These are phyloP conservation scores for Reticulitermes speratus DNA, from an alignment of 1,140 invertebrate genomes.

Conservation along the genomic window DNA sequence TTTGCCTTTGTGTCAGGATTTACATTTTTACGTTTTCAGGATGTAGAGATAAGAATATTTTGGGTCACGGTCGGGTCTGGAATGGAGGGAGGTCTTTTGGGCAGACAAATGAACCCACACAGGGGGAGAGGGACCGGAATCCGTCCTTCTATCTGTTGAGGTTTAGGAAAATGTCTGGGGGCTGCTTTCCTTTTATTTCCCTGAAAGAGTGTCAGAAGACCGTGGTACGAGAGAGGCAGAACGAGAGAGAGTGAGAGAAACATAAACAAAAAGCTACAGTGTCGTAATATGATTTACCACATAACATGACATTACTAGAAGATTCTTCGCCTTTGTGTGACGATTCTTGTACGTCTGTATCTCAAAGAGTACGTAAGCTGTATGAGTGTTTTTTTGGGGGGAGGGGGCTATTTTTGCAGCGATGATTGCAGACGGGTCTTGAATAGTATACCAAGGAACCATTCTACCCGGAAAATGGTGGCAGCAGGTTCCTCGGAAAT, in stretches of 20 bases:
- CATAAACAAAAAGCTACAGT: neutral
- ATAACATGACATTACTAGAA: neutral
- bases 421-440: too few relatives aligned
- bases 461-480: too few relatives aligned
- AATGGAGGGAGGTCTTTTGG: neutral
- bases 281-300: neutral
- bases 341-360: too few relatives aligned
- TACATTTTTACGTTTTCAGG: neutral
- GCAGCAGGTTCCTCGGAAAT: too few relatives aligned
- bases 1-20: constrained; percentile 5
- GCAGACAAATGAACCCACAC: neutral
- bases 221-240: too few relatives aligned
- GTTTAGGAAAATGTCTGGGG: neutral
- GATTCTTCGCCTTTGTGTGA: too few relatives aligned
- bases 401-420: too few relatives aligned
- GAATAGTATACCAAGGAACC: too few relatives aligned
- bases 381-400: too few relatives aligned
- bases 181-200: neutral
- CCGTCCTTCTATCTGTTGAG: neutral
- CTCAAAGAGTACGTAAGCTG: too few relatives aligned
- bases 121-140: neutral
- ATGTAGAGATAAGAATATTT: neutral
- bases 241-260: neutral
- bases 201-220: neutral
- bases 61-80: constrained; percentile 4